Base-by-base conservation (phyloP, 2,888 invertebrate genomes). In the Linnaemya tessellans region DNA sequence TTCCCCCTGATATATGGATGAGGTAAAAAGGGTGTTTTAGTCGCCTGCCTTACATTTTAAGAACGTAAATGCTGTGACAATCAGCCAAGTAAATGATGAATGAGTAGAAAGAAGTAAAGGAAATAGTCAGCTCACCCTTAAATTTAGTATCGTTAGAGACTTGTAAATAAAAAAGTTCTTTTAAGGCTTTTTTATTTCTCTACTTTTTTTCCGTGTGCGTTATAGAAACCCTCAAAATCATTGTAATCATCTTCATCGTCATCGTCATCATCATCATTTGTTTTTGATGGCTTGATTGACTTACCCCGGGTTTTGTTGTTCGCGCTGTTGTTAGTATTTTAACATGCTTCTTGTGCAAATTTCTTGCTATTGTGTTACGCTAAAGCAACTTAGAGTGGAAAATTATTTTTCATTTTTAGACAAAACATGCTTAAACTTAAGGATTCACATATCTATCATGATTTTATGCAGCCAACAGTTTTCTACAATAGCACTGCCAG, bases 231-330 rank as follows among this genome's bases (percentile, higher is more conserved):
- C 64, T 73, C 64, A 64, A 60, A 43, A 30, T 51, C 30, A 73
- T 71, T 65, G 43, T 68, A 67, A 74, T 73, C 65, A 49, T 77
- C 64, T 62, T 58, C 18, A 30, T 64, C 46, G 41, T 60, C 65
- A 65, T 58, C n/a, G 67, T 70, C 75, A 74, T 84, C 75, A 80
- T 83, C 80, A 84, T 80, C 80, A 86, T 82, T 82, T 87, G 85
- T 80, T 86, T 87, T 86, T 87, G 86, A 87, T 82, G 84, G 84
- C 86, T 87, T 87, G 87, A 87, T 87, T 87, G 87, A 87, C 87
- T 85, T 85, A 71, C 86, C 87, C 83, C 80, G 60, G 54, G 20
- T 49, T 8, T 68, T 58, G 10, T 20, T 56, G 51, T 71, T 54
- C 4, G 38, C 49, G 30, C 20, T 64, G 70, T 51, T 70, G 8